Evolutionary conservation across 2,888 invertebrate genomes (phyloP).

Genomic region (Synanthedon andrenaeformis): DNA sequence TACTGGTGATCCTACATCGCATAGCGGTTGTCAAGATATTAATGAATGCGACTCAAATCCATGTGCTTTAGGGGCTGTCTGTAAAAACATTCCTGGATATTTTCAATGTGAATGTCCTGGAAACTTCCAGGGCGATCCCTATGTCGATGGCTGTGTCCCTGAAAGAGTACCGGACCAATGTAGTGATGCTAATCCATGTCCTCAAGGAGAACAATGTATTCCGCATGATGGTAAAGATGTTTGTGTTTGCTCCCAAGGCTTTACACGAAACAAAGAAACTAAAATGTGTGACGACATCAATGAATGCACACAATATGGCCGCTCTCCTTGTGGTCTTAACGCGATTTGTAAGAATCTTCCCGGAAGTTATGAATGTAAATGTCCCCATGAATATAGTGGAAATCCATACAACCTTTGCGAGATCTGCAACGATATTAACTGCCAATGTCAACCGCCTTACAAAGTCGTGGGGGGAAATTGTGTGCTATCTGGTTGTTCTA

Average conservation of each 20-base stretch:
- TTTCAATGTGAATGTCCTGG: conserved; percentile 91
- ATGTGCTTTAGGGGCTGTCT: conserved; percentile 87
- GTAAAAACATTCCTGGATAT: conserved; percentile 87
- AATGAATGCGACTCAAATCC: conserved; percentile 87
- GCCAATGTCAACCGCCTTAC: conserved; percentile 89
- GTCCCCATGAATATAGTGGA: conserved; percentile 88
- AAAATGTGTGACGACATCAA: conserved; percentile 87
- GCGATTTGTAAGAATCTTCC: conserved; percentile 93
- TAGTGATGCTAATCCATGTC: conserved; percentile 81
- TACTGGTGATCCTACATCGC: conserved; percentile 75
- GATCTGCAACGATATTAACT: conserved; percentile 84
- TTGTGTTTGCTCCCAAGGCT: conserved; percentile 91
- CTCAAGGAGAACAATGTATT: conserved; percentile 87
- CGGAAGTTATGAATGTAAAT: conserved; percentile 93
- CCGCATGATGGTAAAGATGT: conserved; percentile 83
- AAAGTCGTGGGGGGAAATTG: conserved; percentile 87
- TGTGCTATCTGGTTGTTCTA: conserved; percentile 85
- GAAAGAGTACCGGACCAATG: conserved; percentile 77
- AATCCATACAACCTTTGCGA: conserved; percentile 91
- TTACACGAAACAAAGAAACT: conserved; percentile 78
- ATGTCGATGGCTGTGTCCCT: conserved; percentile 79
- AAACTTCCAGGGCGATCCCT: conserved; percentile 84
- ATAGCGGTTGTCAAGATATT: conserved; percentile 85
- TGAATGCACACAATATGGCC: conserved; percentile 83
- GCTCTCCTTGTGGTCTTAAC: conserved; percentile 87